Evolutionary conservation across 2,113 vertebrate genomes (phyloP).

Genomic region (Piaya cayana): DNA sequence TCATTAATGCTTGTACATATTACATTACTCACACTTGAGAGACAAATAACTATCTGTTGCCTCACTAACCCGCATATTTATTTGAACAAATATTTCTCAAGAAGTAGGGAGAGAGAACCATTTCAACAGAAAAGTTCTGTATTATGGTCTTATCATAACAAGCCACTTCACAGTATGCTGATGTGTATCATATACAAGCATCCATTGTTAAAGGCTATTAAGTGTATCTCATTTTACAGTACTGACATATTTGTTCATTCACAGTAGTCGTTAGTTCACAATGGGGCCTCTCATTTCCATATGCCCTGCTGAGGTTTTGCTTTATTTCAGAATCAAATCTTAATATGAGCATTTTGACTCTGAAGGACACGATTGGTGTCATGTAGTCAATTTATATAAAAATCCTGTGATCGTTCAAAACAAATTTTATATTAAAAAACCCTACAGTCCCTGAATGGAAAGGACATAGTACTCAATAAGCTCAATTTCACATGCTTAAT

Average conservation of each 20-base stretch:
- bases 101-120: slow-evolving; percentile 35
- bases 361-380: fast-evolving
- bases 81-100: slow-evolving; percentile 68
- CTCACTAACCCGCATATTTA: slow-evolving; percentile 67
- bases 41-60: slow-evolving; percentile 69
- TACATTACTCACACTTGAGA: slow-evolving; percentile 71
- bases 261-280: slow-evolving; percentile 35
- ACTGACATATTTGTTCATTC: slow-evolving; percentile 42
- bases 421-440: not conserved
- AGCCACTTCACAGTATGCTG: slow-evolving; percentile 27
- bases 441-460: not conserved
- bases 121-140: slow-evolving; percentile 64
- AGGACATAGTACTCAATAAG: not conserved
- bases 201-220: slow-evolving; percentile 50
- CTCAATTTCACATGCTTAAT: not conserved
- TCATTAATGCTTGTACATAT: slow-evolving; percentile 66
- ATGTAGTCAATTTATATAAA: not conserved
- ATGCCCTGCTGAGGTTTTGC: not conserved
- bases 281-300: slow-evolving; percentile 34
- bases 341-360: not conserved
- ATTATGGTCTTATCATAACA: slow-evolving; percentile 61
- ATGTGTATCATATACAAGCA: slow-evolving; percentile 48
- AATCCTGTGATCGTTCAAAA: not conserved
- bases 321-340: slow-evolving; percentile 5
- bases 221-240: slow-evolving; percentile 41